phyloP scores from a whole-genome alignment of 2,113 vertebrate species.

The Oncorhynchus kisutch region DNA sequence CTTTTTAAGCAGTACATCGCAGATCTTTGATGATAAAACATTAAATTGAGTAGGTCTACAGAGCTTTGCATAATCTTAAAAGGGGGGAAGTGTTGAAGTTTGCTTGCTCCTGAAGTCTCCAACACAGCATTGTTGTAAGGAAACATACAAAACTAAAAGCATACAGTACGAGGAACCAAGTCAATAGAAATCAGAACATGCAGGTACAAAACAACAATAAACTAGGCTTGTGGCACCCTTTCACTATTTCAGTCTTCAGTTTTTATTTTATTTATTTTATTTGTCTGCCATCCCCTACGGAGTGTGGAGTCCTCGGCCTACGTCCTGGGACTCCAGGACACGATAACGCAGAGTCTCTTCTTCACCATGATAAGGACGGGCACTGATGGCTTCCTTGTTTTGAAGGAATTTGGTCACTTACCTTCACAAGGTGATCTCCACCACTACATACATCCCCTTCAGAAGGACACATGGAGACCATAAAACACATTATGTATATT shows the following conservation, averaged over 20 bases:
- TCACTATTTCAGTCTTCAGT: conserved; percentile 34
- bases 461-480: not conserved
- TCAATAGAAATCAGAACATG: conserved; percentile 61
- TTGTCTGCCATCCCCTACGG: conserved; percentile 24
- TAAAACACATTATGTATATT: not conserved
- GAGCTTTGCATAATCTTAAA: not conserved
- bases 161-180: conserved; percentile 42
- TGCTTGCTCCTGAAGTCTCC: conserved; percentile 29
- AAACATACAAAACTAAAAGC: conserved; percentile 40
- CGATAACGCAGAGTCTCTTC: conserved; percentile 57
- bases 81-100: conserved; percentile 32
- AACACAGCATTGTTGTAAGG: conserved; percentile 35
- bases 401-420: conserved; percentile 22
- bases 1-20: conserved; percentile 52
- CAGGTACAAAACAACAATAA: conserved; percentile 57
- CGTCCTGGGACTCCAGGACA: conserved; percentile 16
- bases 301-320: conserved; percentile 3
- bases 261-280: conserved; percentile 4
- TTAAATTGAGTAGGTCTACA: conserved; percentile 31
- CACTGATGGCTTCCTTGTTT: conserved; percentile 45
- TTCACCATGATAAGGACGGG: conserved; percentile 33
- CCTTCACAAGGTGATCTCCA: conserved; percentile 21
- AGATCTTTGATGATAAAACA: conserved; percentile 12
- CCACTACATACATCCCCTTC: not conserved
- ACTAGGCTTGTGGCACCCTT: conserved; percentile 71